Evolutionary conservation across 2,797 vertebrate genomes (phyloP).

Genomic region (Macropus fuliginosus): DNA sequence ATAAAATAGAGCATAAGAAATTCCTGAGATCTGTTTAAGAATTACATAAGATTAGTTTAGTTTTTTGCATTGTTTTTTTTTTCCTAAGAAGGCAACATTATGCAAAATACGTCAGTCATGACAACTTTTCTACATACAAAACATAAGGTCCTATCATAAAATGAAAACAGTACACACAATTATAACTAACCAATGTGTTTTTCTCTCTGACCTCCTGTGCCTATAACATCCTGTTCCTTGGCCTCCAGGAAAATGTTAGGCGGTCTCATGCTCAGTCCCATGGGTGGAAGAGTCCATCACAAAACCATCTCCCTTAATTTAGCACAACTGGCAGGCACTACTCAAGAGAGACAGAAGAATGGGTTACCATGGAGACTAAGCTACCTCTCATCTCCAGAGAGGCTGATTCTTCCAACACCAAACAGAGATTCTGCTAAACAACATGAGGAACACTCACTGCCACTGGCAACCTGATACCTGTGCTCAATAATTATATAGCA

Average conservation of each 20-base stretch:
- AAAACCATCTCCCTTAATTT: slow-evolving; percentile 71
- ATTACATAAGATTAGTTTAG: neutral
- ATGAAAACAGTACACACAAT: slow-evolving; percentile 53
- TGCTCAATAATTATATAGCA: slow-evolving; percentile 52
- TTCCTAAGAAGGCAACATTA: slow-evolving; percentile 44
- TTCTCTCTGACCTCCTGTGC: slow-evolving; percentile 9
- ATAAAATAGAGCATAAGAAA: neutral
- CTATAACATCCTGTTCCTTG: slow-evolving; percentile 46
- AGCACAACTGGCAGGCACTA: slow-evolving; percentile 62
- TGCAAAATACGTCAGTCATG: slow-evolving; percentile 48
- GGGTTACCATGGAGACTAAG: slow-evolving; percentile 78
- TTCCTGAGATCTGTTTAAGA: neutral
- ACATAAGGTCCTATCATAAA: slow-evolving; percentile 58
- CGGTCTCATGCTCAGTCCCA: slow-evolving; percentile 45
- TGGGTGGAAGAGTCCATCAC: slow-evolving; percentile 55
- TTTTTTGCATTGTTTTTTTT: neutral
- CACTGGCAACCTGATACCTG: slow-evolving; percentile 52
- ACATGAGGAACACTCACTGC: neutral
- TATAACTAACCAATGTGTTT: slow-evolving; percentile 39
- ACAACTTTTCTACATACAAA: slow-evolving; percentile 46
- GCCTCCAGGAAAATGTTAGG: slow-evolving; percentile 51
- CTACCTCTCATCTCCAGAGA: slow-evolving; percentile 65
- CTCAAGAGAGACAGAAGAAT: slow-evolving; percentile 65
- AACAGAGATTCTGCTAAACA: slow-evolving; percentile 36
- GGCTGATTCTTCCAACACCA: slow-evolving; percentile 63